A percentile compares a stretch with the other conserved stretches of the same genome.
Conservation (phyloP, 1,140 invertebrate species). For the Drosophila melanica region DNA sequence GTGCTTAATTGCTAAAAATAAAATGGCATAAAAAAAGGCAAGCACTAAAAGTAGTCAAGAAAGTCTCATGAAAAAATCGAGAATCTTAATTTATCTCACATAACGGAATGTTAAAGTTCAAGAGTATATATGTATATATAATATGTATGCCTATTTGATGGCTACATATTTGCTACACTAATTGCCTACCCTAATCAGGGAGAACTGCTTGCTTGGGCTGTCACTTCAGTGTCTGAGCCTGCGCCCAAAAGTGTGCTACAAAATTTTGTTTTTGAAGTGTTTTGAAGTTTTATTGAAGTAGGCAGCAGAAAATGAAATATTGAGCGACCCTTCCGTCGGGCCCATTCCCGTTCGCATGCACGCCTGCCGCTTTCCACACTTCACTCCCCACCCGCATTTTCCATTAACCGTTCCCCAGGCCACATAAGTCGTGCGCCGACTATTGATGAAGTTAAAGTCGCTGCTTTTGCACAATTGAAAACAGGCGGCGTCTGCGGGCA, state of each 20-base stretch:
- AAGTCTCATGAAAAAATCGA: too few species aligned
- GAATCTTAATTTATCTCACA: too few species aligned
- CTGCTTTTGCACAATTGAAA: conserved; percentile 47
- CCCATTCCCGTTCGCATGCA: not conserved
- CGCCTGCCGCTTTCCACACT: too few species aligned
- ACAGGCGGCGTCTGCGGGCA: conserved; percentile 65
- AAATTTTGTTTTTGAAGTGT: conserved; percentile 13
- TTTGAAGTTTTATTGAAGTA: conserved; percentile 33
- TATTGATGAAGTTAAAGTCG: conserved; percentile 64
- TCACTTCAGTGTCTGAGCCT: not conserved
- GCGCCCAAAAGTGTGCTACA: not conserved
- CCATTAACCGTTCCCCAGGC: not conserved
- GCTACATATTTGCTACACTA: not conserved
- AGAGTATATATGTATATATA: not conserved
- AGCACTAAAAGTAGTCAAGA: too few species aligned
- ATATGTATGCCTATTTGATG: not conserved
- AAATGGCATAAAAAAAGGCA: too few species aligned
- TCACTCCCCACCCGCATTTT: not conserved
- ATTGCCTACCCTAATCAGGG: not conserved
- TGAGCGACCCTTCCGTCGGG: conserved; percentile 3
- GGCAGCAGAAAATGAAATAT: conserved; percentile 30
- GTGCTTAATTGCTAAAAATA: too few species aligned
- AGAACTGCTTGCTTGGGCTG: not conserved
- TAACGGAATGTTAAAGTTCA: too few species aligned
- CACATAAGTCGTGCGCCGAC: conserved; percentile 53